Percentiles rank a stretch among this genome's conserved stretches.
These are phyloP conservation scores for Drosophila busckii DNA, from an alignment of 1,140 invertebrate species.

Conservation along the genomic window DNA sequence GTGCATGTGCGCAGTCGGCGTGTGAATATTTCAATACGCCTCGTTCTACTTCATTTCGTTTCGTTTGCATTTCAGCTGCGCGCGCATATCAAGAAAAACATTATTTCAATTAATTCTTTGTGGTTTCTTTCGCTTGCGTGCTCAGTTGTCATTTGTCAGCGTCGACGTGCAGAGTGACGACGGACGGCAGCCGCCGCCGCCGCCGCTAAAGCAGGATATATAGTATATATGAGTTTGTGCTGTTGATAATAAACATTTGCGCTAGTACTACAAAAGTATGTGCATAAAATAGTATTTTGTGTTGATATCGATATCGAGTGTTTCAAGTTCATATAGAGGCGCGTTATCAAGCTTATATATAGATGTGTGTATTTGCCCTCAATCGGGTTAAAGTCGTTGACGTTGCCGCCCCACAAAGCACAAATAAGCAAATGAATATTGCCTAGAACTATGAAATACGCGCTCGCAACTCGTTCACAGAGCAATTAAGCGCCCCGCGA, in stretches of 20 bases:
- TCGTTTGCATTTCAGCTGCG: constrained; percentile 15
- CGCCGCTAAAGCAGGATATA: not conserved
- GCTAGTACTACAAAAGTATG: constrained; percentile 1
- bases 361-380: constrained; percentile 51
- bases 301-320: constrained; percentile 27
- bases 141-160: constrained; percentile 46
- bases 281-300: constrained; percentile 4
- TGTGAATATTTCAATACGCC: constrained; percentile 5
- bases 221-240: constrained; percentile 20
- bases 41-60: constrained; percentile 29
- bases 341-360: too few relatives aligned
- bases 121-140: constrained; percentile 30
- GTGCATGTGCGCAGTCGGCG: constrained; percentile 10
- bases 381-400: constrained; percentile 49
- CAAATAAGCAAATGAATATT: not conserved
- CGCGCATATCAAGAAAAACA: constrained; percentile 41
- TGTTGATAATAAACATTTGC: constrained; percentile 20
- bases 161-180: constrained; percentile 37
- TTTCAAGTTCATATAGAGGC: constrained; percentile 6
- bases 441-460: constrained; percentile 3
- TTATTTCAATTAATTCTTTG: constrained; percentile 35
- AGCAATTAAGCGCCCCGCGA: constrained; percentile 57
- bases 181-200: not conserved
- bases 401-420: constrained; percentile 42
- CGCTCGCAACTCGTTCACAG: constrained; percentile 16